A percentile compares a stretch with the other conserved stretches of the same genome.
Evolutionary conservation across 2,888 invertebrate genomes (phyloP).

Genomic region (Craniophora ligustri): DNA sequence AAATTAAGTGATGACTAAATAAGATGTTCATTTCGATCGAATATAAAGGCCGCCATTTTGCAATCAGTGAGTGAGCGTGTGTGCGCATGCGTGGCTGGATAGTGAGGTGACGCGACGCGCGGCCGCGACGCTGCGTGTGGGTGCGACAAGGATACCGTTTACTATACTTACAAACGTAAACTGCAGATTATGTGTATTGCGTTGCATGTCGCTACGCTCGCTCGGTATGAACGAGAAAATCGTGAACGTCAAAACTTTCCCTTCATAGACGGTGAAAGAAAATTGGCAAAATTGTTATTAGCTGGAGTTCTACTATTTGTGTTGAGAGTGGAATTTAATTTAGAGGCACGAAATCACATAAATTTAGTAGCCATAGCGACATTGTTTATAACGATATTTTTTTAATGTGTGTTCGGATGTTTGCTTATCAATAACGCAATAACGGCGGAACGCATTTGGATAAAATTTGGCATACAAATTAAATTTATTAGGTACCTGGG

Average conservation of each 20-base stretch:
- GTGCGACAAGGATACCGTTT: constrained; percentile 67
- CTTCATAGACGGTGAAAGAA: constrained; percentile 34
- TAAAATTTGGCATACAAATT: no score
- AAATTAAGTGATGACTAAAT: constrained; percentile 49
- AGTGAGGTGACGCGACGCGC: constrained; percentile 56
- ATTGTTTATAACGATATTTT: no score
- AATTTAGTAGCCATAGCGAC: no score
- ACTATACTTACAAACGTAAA: constrained; percentile 50
- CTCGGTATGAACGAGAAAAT: constrained; percentile 51
- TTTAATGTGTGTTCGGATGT: no score
- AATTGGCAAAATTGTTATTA: constrained; percentile 31
- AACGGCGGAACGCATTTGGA: no score
- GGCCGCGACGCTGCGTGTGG: constrained; percentile 59
- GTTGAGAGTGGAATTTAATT: no score
- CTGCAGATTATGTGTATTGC: constrained; percentile 45
- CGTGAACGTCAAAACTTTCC: constrained; percentile 46
- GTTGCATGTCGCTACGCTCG: constrained; percentile 48
- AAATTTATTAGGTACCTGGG: no score
- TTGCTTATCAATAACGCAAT: no score
- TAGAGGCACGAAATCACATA: no score
- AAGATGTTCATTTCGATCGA: constrained; percentile 54
- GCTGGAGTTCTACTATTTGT: constrained; percentile 30
- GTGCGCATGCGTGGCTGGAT: constrained; percentile 55
- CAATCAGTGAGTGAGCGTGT: constrained; percentile 61
- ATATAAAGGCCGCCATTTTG: constrained; percentile 73